phyloP scores from a whole-genome alignment of 2,797 vertebrate genomes.

The Cephalopachus bancanus region DNA sequence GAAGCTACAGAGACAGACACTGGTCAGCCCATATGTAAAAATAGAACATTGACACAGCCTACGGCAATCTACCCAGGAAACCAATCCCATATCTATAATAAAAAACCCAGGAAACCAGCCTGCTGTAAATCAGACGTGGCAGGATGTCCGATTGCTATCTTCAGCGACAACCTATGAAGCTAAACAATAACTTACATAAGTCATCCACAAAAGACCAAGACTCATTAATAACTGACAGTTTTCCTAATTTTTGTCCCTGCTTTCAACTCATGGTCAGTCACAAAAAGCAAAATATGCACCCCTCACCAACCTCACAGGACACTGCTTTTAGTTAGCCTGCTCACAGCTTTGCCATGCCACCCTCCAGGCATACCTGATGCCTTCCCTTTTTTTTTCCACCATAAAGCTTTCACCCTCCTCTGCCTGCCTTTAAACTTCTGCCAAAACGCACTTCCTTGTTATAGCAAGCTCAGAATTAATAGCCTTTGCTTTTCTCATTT shows the following conservation, averaged over 20 bases:
- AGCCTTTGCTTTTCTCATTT: conserved; percentile 20
- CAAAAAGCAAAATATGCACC: background rate
- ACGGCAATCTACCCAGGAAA: background rate
- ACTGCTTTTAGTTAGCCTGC: background rate
- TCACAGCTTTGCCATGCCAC: background rate
- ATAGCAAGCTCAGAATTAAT: background rate
- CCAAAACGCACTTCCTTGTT: background rate
- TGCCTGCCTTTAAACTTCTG: background rate
- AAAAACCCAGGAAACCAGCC: conserved; percentile 16
- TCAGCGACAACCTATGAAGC: background rate
- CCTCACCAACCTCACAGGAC: background rate
- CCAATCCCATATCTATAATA: background rate
- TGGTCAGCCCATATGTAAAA: conserved; percentile 1
- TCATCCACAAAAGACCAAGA: background rate
- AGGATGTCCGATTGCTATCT: background rate
- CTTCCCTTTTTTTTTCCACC: background rate
- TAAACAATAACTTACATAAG: conserved; percentile 12
- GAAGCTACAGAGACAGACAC: background rate
- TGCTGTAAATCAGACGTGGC: background rate
- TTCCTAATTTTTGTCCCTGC: background rate
- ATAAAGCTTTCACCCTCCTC: background rate
- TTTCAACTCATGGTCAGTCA: background rate
- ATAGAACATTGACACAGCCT: background rate
- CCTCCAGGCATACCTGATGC: background rate
- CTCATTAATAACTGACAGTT: conserved; percentile 27